These are phyloP conservation scores for Aurelia aurita DNA, from an alignment of 30 jellyfish, hydroid and myxozoan genomes.

Conservation along the genomic window DNA sequence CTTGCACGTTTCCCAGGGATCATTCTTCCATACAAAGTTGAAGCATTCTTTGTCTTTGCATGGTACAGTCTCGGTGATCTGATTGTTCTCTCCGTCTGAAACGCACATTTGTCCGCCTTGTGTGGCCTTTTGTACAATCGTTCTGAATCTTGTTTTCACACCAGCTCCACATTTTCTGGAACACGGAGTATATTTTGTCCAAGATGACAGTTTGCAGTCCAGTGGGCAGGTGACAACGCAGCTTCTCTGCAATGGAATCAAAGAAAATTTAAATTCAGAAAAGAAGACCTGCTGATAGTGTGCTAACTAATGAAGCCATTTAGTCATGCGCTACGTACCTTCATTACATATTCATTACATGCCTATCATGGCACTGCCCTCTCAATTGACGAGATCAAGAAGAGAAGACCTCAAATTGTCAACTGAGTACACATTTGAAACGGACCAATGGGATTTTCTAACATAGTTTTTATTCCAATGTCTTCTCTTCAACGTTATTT, in stretches of 20 bases:
- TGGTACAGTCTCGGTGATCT: slow-evolving; percentile 48
- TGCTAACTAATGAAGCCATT: no score
- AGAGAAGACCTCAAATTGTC: no score
- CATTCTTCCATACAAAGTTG: slow-evolving; percentile 58
- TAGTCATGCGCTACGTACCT: no score
- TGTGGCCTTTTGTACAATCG: slow-evolving; percentile 59
- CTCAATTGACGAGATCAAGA: no score
- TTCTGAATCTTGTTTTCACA: slow-evolving; percentile 53
- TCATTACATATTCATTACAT: no score
- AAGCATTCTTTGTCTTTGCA: slow-evolving; percentile 52
- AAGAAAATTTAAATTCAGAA: no score
- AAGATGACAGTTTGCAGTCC: slow-evolving; percentile 69
- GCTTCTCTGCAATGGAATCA: slow-evolving; percentile 20
- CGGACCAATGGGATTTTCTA: no score
- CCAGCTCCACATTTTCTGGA: slow-evolving; percentile 78
- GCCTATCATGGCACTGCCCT: no score
- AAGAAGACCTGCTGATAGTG: no score
- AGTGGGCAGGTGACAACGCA: slow-evolving; percentile 60
- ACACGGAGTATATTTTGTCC: slow-evolving; percentile 63
- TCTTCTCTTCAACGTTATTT: no score
- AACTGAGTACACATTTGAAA: no score
- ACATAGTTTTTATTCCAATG: no score
- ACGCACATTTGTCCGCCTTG: slow-evolving; percentile 66
- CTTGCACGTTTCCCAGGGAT: slow-evolving; percentile 57
- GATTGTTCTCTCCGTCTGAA: not conserved